A percentile compares a stretch with the other conserved stretches of the same genome.
phyloP scores from a whole-genome alignment of 2,888 invertebrate genomes.

The Podotricha telesiphe region DNA sequence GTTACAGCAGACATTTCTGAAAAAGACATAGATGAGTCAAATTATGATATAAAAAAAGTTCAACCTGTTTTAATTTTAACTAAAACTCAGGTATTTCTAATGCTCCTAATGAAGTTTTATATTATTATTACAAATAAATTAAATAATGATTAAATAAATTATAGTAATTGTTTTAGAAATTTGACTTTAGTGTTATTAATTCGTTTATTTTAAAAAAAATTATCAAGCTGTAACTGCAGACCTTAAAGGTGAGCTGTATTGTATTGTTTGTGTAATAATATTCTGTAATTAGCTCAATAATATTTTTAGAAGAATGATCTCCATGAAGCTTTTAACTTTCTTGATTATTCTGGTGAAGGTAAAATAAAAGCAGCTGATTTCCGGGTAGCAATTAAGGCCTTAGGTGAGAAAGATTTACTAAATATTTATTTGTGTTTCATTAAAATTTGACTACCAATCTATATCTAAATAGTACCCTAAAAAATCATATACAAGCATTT shows the following conservation, averaged over 20 bases:
- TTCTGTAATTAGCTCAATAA: background rate
- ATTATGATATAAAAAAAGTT: constrained; percentile 50
- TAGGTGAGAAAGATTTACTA: constrained; percentile 57
- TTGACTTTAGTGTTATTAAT: no score
- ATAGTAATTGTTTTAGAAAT: no score
- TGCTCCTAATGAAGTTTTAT: background rate
- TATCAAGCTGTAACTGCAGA: no score
- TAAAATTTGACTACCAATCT: no score
- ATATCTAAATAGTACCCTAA: no score
- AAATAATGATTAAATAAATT: background rate
- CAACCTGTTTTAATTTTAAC: constrained; percentile 62
- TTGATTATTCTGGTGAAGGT: constrained; percentile 74
- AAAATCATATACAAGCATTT: no score
- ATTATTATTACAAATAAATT: background rate
- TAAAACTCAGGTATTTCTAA: constrained; percentile 57
- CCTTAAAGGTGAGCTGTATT: no score
- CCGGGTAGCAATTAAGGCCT: constrained; percentile 75
- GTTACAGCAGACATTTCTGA: constrained; percentile 56
- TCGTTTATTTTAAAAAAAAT: no score
- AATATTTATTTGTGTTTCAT: no score
- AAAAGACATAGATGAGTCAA: constrained; percentile 46
- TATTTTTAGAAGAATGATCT: constrained; percentile 67
- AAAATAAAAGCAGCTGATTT: constrained; percentile 75
- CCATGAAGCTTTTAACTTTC: constrained; percentile 70
- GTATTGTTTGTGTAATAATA: background rate